Base-by-base conservation (phyloP, 2,113 vertebrate genomes). In the Tenrec ecaudatus region DNA sequence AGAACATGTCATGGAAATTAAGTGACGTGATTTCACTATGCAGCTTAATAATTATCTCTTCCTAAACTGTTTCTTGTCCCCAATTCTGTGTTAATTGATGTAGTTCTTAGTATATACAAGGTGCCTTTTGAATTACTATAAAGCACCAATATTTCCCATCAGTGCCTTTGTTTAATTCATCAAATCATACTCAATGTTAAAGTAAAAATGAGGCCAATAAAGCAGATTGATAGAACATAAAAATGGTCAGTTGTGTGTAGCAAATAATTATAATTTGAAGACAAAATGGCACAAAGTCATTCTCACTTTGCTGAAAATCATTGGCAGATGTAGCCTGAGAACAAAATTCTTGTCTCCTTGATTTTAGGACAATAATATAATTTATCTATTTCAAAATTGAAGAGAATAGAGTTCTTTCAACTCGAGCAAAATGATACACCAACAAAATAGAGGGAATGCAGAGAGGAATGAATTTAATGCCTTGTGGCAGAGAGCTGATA, bases 311-410 rank as follows among this genome's bases (percentile, higher is more conserved):
- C 40, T 79, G n/a, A 15, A 82, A 12, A 76, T 53, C 77, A 15
- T 27, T 80, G 47, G 20, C 33, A 93, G 85, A 60, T 31, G 73
- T 0, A 20, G 23, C 10, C 84, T 12, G 66, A 84, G 33, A 82
- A 83, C 1, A 17, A 12, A 77, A 75, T 73, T 62, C 81, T 23
- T 82, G 29, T 88, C 12, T 19, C 23, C 64, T 33, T 69, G 4
- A 20, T 38, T 66, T 91, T 88, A 82, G 19, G 27, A 82, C 92
- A 85, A 86, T 19, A 12, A 4, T 66, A 62, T 57, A 38, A 47
- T 27, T 71, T 77, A 92, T 77, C 43, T 75, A 60, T 22, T 76
- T 12, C 14, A 31, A 91, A 94, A 90, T 68, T 60, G 71, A 95
- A 16, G 29, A 75, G 5, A 69, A 91, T 66, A 78, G 3, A 0